Conservation (phyloP, 2,888 invertebrate species). For the Campoplex capitator region DNA sequence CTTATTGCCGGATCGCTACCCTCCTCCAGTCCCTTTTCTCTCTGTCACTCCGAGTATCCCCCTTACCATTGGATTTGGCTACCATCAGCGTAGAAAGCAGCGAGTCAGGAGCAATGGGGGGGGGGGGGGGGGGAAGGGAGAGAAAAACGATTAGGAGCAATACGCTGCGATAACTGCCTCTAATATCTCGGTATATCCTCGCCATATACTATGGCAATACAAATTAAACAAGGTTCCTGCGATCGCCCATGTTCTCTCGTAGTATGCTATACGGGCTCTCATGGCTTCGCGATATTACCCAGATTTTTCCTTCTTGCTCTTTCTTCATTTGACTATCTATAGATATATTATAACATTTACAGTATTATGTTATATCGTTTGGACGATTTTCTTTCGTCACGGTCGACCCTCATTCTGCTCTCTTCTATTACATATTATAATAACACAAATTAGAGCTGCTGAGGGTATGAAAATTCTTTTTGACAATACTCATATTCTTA, state of each 20-base stretch:
- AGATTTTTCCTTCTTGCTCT: slow-evolving; percentile 54
- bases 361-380: slow-evolving; percentile 48
- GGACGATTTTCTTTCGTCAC: slow-evolving; percentile 46
- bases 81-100: slow-evolving; percentile 47
- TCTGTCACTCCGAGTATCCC: slow-evolving; percentile 51
- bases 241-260: slow-evolving; percentile 75
- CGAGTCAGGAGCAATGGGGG: slow-evolving; percentile 28
- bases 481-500: slow-evolving; percentile 6
- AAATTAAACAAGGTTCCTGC: slow-evolving; percentile 81
- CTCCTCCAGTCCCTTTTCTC: slow-evolving; percentile 26
- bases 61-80: slow-evolving; percentile 51
- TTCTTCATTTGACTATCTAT: slow-evolving; percentile 55
- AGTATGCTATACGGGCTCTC: slow-evolving; percentile 63
- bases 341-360: neutral
- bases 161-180: slow-evolving; percentile 84
- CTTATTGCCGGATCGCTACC: slow-evolving; percentile 58
- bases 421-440: slow-evolving; percentile 12
- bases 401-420: slow-evolving; percentile 10
- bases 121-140: slow-evolving; percentile 43
- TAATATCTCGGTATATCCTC: slow-evolving; percentile 80
- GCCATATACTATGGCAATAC: slow-evolving; percentile 79
- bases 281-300: slow-evolving; percentile 66
- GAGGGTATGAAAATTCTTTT: slow-evolving; percentile 37
- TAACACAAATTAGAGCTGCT: neutral
- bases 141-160: slow-evolving; percentile 83